phyloP scores from a whole-genome alignment of 2,113 vertebrate species.

The Camelus dromedarius region DNA sequence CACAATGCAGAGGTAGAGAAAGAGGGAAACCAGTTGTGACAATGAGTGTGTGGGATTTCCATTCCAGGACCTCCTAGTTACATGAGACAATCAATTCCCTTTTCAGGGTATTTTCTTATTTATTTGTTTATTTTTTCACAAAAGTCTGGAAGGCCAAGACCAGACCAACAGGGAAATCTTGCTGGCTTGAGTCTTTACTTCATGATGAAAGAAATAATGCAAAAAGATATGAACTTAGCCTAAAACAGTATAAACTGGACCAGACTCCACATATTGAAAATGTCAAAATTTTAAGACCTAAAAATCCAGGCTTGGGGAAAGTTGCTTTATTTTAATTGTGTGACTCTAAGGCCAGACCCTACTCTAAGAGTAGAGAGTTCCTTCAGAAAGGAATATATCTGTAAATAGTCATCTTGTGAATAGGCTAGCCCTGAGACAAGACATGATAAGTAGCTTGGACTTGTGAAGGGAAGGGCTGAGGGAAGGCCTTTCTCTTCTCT shows the following conservation, averaged over 20 bases:
- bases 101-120: not conserved
- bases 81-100: not conserved
- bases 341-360: not conserved
- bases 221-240: not conserved
- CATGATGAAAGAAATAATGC: not conserved
- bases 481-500: not conserved
- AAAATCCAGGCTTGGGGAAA: not conserved
- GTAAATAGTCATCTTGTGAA: not conserved
- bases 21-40: not conserved
- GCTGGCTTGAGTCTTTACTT: not conserved
- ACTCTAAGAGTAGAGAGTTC: not conserved
- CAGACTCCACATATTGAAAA: not conserved
- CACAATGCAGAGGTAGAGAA: not conserved
- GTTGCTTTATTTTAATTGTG: not conserved
- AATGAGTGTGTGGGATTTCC: not conserved
- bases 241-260: not conserved
- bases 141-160: not conserved
- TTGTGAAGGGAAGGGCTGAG: not conserved
- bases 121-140: constrained; percentile 25
- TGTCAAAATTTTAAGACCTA: not conserved
- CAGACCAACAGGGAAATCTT: not conserved
- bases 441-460: not conserved
- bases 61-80: not conserved
- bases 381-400: not conserved
- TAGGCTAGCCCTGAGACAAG: not conserved